Conservation (phyloP, 2,888 invertebrate genomes). For the Oasisia sp. region DNA sequence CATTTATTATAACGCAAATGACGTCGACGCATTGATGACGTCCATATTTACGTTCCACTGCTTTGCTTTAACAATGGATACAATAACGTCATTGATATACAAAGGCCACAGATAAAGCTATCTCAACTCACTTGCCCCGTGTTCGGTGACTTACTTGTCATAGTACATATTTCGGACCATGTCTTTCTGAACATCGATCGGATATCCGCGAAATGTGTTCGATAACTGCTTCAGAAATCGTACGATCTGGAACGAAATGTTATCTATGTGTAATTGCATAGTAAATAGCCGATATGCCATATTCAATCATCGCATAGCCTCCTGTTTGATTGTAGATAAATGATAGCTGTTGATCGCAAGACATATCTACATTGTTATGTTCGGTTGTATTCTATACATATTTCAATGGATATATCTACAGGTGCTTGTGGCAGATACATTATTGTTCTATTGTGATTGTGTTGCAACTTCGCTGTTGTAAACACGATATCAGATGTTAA, state of each 20-base stretch:
- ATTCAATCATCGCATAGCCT: background rate
- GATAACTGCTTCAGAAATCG: conserved; percentile 52
- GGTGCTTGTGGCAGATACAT: too few species aligned
- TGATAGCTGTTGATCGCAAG: background rate
- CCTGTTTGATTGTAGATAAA: background rate
- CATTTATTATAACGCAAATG: too few species aligned
- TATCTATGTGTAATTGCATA: background rate
- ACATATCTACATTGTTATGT: background rate
- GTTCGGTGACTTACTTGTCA: conserved; percentile 50
- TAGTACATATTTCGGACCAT: conserved; percentile 52
- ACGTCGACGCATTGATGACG: too few species aligned
- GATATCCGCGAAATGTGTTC: conserved; percentile 51
- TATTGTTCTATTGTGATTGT: too few species aligned
- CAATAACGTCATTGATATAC: too few species aligned
- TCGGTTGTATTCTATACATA: background rate
- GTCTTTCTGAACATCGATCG: conserved; percentile 51
- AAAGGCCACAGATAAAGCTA: background rate
- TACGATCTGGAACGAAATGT: conserved; percentile 45
- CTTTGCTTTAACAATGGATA: background rate
- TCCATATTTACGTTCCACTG: too few species aligned
- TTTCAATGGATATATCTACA: background rate
- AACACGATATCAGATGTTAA: too few species aligned
- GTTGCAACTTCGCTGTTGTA: too few species aligned
- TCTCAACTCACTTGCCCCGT: background rate
- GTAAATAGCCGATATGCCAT: background rate